Percentiles rank a stretch among this genome's conserved stretches.
Conservation (phyloP, 2,797 vertebrate species). For the Paedocypris micromegethes region DNA sequence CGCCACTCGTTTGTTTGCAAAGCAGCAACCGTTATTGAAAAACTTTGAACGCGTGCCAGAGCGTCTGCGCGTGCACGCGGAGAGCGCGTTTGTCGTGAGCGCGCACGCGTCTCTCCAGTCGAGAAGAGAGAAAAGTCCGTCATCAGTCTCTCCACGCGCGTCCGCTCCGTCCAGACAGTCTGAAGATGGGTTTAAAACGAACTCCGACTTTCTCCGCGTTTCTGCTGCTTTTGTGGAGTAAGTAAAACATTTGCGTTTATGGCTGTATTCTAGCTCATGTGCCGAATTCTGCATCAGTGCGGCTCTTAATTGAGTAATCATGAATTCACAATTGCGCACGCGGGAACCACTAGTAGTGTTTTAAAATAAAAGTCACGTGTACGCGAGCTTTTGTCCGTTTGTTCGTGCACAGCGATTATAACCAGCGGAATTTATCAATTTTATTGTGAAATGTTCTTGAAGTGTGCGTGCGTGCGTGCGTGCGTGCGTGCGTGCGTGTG, state of each 20-base stretch:
- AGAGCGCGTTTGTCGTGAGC: background rate
- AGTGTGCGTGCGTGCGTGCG: too few species aligned
- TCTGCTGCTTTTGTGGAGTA: slow-evolving; percentile 15
- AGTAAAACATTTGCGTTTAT: background rate
- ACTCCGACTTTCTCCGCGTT: background rate
- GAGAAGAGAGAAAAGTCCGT: background rate
- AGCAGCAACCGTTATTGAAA: too few species aligned
- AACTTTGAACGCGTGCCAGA: background rate
- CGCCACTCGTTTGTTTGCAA: background rate
- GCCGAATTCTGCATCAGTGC: too few species aligned
- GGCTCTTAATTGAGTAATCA: too few species aligned
- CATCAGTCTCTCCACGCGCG: slow-evolving; percentile 7
- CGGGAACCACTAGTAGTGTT: too few species aligned
- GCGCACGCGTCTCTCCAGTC: slow-evolving; percentile 7
- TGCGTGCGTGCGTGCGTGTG: too few species aligned
- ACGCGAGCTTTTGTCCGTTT: too few species aligned
- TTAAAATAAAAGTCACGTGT: too few species aligned
- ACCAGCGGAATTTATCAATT: too few species aligned
- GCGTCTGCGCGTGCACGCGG: slow-evolving; percentile 7
- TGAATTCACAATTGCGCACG: too few species aligned
- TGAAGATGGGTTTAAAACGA: slow-evolving; percentile 6
- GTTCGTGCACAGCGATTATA: too few species aligned
- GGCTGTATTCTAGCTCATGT: background rate
- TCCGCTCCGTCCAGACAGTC: background rate
- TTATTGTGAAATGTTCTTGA: too few species aligned